Evolutionary conservation across 2,888 invertebrate species (phyloP).

Genomic region (Lymantria dispar): DNA sequence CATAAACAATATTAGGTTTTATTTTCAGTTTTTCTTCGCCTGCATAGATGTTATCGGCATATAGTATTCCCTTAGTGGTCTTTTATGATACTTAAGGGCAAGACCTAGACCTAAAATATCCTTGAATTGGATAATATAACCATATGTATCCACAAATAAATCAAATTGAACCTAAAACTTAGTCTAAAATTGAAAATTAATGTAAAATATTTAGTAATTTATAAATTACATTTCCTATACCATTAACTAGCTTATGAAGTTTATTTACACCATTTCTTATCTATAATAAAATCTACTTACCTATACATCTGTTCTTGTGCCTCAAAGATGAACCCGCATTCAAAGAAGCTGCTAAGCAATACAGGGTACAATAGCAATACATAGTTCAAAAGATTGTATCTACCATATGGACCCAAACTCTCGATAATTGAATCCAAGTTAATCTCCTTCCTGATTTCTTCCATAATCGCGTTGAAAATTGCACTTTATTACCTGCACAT

Average conservation of each 20-base stretch:
- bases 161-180: no score
- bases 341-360: constrained; percentile 69
- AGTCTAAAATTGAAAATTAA: no score
- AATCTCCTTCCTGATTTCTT: constrained; percentile 69
- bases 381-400: constrained; percentile 72
- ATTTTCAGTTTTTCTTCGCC: no score
- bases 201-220: no score
- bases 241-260: background rate
- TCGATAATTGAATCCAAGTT: constrained; percentile 73
- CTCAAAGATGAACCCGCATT: constrained; percentile 75
- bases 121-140: no score
- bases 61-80: no score
- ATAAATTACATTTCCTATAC: no score
- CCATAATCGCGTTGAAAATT: constrained; percentile 36
- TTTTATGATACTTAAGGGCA: no score
- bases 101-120: no score
- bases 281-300: constrained; percentile 35
- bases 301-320: constrained; percentile 66
- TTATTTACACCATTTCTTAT: background rate
- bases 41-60: no score
- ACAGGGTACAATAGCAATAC: constrained; percentile 67
- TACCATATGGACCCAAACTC: constrained; percentile 70
- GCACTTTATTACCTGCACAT: constrained; percentile 37
- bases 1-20: no score
- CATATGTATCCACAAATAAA: no score